phyloP scores from a whole-genome alignment of 2,888 invertebrate species.

The Synanthedon myopaeformis region DNA sequence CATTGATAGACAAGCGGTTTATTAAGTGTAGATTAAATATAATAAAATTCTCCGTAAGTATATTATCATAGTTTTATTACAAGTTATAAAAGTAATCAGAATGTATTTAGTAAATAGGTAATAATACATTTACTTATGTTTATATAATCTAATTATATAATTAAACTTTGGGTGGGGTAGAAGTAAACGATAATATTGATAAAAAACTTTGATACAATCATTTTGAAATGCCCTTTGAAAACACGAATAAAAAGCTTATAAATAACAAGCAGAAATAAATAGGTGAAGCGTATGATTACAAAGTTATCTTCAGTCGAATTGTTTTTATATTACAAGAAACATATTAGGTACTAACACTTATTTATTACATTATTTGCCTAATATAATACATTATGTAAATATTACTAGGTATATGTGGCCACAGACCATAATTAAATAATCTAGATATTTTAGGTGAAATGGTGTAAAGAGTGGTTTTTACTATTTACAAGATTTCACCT shows the following conservation, averaged over 20 bases:
- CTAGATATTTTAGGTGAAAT: constrained; percentile 36
- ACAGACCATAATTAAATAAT: constrained; percentile 19
- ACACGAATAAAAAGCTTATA: constrained; percentile 12
- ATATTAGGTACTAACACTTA: not conserved
- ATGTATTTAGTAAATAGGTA: not conserved
- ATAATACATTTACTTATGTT: not conserved
- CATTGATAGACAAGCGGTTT: no score
- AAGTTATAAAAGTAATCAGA: not conserved
- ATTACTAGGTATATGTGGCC: constrained; percentile 24
- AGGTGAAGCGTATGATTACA: constrained; percentile 22
- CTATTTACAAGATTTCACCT: constrained; percentile 66
- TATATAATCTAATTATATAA: not conserved
- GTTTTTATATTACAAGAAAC: constrained; percentile 28
- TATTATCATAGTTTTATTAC: not conserved
- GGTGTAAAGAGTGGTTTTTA: constrained; percentile 45
- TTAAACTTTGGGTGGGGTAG: constrained; percentile 13
- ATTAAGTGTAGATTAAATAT: no score
- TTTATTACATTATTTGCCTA: constrained; percentile 9
- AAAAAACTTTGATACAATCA: not conserved
- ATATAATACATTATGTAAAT: constrained; percentile 27
- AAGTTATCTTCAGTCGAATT: constrained; percentile 42
- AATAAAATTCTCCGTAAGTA: no score
- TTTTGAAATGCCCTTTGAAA: constrained; percentile 15
- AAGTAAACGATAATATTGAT: constrained; percentile 5
- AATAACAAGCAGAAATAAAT: constrained; percentile 20